Evolutionary conservation across 2,797 vertebrate species (phyloP), one percentile per base, ranked within the genome.

Genomic region (Pagetopsis macropterus): DNA sequence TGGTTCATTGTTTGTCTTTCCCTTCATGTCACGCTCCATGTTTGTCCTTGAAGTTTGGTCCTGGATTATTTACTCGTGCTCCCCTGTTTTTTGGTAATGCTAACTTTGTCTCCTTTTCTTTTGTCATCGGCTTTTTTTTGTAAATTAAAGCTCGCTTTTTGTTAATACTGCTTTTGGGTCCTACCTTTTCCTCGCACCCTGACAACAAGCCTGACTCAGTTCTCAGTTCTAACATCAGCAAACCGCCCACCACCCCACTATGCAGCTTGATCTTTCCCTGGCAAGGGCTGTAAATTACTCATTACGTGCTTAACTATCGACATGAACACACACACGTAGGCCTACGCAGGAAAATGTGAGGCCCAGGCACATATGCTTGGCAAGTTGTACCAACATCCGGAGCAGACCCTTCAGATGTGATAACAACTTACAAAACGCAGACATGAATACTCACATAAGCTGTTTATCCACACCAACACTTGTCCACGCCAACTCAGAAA

Each of bases 171-270:
- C 21, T 21, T 21, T 21, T 21, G 21, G 21, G 21, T 21, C 21
- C 21, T 21, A 21, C 21, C 21, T 21, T 21, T 21, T 21, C 21
- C 21, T 21, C 21, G 21, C 21, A 21, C 21, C 2, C 21, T 21
- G 21, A 21, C 21, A 21, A 21, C 21, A 87, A 78, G 83, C 72
- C 75, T 69, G 84, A 84, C 82, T 91, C 87, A 72, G 72, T 78
- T 84, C 83, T 87, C 88, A 88, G 70, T 89, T 37, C 33, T 37
- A 9, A 37, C 73, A 81, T 87, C 74, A 31, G 70, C 81, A 73
- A 61, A 79, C 71, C 78, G 40, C 81, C 81, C 84, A 89, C 83
- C 65, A 66, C 64, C 70, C 27, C 61, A 71, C 75, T 19, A 13
- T 65, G 63, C 85, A 83, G 83, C 70, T 79, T 71, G 74, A 79